These are phyloP conservation scores for Rhineura floridana DNA, from an alignment of 2,113 vertebrate species.

Conservation along the genomic window DNA sequence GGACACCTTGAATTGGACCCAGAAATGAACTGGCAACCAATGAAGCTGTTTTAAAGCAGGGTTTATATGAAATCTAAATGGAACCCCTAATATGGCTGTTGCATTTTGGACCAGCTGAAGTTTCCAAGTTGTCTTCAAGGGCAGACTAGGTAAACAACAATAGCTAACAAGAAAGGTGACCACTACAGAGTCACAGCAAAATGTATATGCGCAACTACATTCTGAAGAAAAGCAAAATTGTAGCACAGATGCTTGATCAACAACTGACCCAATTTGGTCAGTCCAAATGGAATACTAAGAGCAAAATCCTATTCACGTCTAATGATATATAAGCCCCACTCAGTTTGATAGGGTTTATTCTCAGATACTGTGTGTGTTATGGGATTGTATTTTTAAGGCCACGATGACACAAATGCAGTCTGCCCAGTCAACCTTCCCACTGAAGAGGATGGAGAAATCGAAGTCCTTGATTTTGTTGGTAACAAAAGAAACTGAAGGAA, in stretches of 20 bases:
- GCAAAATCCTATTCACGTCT: background rate
- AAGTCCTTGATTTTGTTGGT: background rate
- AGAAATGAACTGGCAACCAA: too few species aligned
- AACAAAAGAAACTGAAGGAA: background rate
- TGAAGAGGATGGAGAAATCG: background rate
- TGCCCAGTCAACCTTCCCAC: background rate
- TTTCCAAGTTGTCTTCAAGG: too few species aligned
- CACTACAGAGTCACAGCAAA: background rate
- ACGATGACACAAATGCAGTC: background rate
- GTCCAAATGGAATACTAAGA: background rate
- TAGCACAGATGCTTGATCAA: background rate
- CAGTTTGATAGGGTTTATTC: background rate
- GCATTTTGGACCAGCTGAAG: too few species aligned
- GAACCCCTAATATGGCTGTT: too few species aligned
- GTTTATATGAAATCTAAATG: too few species aligned
- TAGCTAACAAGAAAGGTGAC: background rate
- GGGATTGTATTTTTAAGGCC: background rate
- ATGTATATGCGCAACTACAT: background rate
- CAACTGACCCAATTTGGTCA: background rate
- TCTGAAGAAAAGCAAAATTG: background rate
- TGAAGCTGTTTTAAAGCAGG: too few species aligned
- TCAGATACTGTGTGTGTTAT: background rate
- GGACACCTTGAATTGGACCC: too few species aligned
- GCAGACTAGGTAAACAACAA: background rate
- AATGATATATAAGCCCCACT: background rate